Conservation (phyloP, 2,888 invertebrate species). For the Andrena praecox region DNA sequence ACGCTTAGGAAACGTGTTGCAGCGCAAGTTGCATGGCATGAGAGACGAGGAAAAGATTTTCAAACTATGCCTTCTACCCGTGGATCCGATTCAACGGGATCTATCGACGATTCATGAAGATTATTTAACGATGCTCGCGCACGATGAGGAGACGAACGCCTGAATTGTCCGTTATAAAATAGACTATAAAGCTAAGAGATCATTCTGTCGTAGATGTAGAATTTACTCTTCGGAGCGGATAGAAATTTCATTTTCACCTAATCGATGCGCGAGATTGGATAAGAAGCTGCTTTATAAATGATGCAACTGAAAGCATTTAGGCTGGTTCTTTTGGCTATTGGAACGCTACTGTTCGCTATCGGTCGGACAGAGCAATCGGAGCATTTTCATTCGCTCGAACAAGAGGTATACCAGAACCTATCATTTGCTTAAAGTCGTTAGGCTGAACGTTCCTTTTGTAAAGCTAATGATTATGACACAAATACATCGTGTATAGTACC, state of each 20-base stretch:
- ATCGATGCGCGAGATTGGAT: background rate
- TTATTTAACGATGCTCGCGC: background rate
- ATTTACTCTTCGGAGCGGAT: background rate
- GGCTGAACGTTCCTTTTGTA: too few species aligned
- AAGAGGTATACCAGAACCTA: constrained; percentile 16
- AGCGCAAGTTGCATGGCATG: background rate
- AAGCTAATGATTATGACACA: background rate
- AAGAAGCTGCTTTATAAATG: background rate
- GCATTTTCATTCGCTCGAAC: background rate
- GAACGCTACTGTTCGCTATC: background rate
- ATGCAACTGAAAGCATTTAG: constrained; percentile 19
- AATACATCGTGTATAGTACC: background rate
- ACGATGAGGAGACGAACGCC: constrained; percentile 19
- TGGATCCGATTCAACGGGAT: background rate
- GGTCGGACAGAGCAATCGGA: background rate
- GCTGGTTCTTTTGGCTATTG: constrained; percentile 8
- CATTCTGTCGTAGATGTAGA: background rate
- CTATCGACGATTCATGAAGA: background rate
- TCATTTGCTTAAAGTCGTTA: background rate
- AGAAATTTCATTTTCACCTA: background rate
- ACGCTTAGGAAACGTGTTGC: background rate
- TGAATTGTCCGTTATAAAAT: background rate
- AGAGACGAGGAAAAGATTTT: background rate
- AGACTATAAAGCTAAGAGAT: background rate
- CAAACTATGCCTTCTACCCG: background rate